Conservation (phyloP, 2,113 vertebrate genomes). For the Riparia riparia region DNA sequence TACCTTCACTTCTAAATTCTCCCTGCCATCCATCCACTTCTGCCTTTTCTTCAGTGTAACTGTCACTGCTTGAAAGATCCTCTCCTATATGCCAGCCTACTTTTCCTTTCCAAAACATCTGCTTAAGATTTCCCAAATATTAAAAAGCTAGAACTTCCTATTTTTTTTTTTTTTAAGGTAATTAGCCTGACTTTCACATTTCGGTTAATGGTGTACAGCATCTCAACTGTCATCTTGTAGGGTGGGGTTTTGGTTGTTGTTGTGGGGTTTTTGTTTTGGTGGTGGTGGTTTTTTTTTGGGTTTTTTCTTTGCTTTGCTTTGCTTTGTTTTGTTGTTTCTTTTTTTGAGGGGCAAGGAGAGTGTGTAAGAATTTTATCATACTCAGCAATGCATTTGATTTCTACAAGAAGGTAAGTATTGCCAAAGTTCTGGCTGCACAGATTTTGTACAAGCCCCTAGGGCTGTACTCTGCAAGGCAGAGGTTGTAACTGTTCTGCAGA, state of each 20-base stretch:
- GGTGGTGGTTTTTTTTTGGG: too few relatives aligned
- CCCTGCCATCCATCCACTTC: neutral
- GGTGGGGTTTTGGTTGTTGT: too few relatives aligned
- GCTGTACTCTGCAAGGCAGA: neutral
- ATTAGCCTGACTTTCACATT: neutral
- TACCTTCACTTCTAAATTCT: neutral
- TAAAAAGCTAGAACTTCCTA: neutral
- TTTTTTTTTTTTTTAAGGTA: neutral
- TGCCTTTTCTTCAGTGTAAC: neutral
- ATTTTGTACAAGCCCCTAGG: neutral
- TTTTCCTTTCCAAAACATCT: neutral
- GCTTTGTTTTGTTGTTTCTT: neutral
- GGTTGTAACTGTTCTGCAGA: neutral
- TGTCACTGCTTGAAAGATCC: neutral
- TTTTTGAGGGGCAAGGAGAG: neutral
- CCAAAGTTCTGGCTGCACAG: neutral
- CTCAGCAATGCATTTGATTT: neutral
- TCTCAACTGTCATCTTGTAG: rapidly evolving
- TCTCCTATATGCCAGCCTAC: neutral
- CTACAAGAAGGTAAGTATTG: neutral
- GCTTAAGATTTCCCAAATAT: neutral
- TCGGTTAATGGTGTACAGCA: neutral
- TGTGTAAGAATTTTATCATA: neutral
- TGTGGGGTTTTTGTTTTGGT: too few relatives aligned
- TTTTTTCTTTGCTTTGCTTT: too few relatives aligned